Conservation (phyloP, 2,797 vertebrate species). For the Gephyroberyx darwinii region DNA sequence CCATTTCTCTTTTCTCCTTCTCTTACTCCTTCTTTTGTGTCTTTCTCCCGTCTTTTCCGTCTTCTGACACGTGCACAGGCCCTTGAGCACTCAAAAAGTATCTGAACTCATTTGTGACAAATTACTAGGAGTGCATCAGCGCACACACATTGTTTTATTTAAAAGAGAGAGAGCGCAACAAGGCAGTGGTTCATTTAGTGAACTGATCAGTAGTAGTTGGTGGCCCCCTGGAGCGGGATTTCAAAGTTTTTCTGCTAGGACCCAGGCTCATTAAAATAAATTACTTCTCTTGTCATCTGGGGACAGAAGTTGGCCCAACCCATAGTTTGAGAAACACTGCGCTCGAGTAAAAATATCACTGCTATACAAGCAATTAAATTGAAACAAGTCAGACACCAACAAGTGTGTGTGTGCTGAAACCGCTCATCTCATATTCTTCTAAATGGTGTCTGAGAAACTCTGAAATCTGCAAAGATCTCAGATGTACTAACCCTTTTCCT, state of each 20-base stretch:
- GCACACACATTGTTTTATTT: constrained; percentile 36
- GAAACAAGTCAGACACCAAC: not conserved
- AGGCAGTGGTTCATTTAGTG: constrained; percentile 25
- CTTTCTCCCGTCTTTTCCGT: not conserved
- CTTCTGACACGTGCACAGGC: not conserved
- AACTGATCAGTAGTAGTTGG: constrained; percentile 41
- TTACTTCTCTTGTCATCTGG: constrained; percentile 42
- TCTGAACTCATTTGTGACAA: constrained; percentile 43
- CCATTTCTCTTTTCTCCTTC: constrained; percentile 1
- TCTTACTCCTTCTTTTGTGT: constrained; percentile 11
- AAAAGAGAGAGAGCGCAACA: constrained; percentile 38
- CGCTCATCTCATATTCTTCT: not conserved
- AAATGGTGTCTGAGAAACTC: not conserved
- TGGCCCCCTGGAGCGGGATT: constrained; percentile 32
- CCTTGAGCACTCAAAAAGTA: constrained; percentile 25
- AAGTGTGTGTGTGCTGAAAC: not conserved
- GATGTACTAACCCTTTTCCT: not conserved
- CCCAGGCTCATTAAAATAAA: constrained; percentile 57
- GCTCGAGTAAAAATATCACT: constrained; percentile 25
- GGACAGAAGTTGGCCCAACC: constrained; percentile 23
- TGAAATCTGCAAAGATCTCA: not conserved
- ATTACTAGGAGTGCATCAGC: not conserved
- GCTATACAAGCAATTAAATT: not conserved
- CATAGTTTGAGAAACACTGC: constrained; percentile 18
- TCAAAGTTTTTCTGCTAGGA: constrained; percentile 38